phyloP scores from a whole-genome alignment of 2,113 vertebrate genomes.

The Elephantulus edwardii region DNA sequence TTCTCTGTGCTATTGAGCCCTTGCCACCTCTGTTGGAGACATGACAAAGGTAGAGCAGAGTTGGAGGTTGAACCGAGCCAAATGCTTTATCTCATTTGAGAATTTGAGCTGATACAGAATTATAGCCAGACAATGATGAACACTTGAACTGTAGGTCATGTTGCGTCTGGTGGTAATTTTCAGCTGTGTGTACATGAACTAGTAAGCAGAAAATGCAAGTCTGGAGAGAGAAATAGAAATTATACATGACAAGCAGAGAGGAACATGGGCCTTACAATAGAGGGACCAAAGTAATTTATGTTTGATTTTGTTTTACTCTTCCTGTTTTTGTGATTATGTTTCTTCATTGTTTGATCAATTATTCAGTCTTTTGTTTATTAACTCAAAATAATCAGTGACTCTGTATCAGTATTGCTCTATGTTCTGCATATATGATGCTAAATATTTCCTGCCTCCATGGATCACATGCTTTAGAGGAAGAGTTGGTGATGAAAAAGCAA shows the following conservation, averaged over 20 bases:
- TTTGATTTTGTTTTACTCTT: background rate
- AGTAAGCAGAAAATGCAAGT: background rate
- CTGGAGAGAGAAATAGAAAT: background rate
- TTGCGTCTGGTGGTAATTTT: conserved; percentile 9
- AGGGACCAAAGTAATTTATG: background rate
- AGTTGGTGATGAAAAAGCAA: background rate
- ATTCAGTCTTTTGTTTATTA: background rate
- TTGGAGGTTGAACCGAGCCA: background rate
- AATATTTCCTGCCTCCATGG: background rate
- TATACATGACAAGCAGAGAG: background rate
- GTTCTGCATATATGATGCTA: background rate
- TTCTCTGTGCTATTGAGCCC: background rate
- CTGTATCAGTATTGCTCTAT: background rate
- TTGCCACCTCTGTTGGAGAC: background rate
- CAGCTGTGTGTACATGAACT: background rate
- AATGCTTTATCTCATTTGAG: background rate
- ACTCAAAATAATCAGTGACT: background rate
- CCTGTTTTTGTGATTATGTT: background rate
- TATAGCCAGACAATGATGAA: background rate
- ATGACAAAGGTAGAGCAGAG: background rate
- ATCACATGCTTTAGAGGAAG: background rate
- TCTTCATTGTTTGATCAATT: background rate
- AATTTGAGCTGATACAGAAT: background rate
- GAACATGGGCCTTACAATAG: background rate
- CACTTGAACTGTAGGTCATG: background rate